Evolutionary conservation across 2,888 invertebrate genomes (phyloP).

Genomic region (Disparrhopalites patrizii): DNA sequence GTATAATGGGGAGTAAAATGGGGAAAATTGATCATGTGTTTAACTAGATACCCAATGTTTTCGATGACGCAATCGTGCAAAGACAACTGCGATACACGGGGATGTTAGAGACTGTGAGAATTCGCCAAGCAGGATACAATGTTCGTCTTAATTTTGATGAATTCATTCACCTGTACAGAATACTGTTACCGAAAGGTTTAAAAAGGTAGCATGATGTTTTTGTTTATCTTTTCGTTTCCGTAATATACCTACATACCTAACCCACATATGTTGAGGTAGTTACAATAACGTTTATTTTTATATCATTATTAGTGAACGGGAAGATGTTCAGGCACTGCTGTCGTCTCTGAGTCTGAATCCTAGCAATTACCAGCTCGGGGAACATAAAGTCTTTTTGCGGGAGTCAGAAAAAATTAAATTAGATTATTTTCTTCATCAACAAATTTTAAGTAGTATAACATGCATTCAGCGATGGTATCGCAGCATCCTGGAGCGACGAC

Average conservation of each 20-base stretch:
- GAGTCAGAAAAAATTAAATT: constrained; percentile 90
- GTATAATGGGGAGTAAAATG: neutral
- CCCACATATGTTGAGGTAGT: too few relatives aligned
- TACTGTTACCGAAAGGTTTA: constrained; percentile 80
- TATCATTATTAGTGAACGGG: constrained; percentile 64
- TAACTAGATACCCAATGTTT: constrained; percentile 72
- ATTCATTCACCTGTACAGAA: constrained; percentile 87
- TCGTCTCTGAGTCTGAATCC: constrained; percentile 76
- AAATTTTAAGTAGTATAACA: constrained; percentile 88
- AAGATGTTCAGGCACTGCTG: constrained; percentile 80
- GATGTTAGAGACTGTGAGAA: constrained; percentile 93
- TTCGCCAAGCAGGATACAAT: constrained; percentile 91
- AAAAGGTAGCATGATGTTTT: constrained; percentile 52
- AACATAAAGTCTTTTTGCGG: constrained; percentile 86
- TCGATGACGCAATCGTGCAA: constrained; percentile 89
- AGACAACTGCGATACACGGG: constrained; percentile 89
- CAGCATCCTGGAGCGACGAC: constrained; percentile 70
- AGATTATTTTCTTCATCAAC: constrained; percentile 86
- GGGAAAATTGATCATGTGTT: neutral
- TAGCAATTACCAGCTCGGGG: constrained; percentile 84
- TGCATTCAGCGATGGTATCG: constrained; percentile 89
- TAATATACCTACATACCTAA: too few relatives aligned
- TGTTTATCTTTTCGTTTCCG: neutral
- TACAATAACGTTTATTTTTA: constrained; percentile 6
- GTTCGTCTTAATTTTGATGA: constrained; percentile 89